Base-by-base conservation (phyloP, 2,797 vertebrate species). In the Phrynocephalus vlangalii region DNA sequence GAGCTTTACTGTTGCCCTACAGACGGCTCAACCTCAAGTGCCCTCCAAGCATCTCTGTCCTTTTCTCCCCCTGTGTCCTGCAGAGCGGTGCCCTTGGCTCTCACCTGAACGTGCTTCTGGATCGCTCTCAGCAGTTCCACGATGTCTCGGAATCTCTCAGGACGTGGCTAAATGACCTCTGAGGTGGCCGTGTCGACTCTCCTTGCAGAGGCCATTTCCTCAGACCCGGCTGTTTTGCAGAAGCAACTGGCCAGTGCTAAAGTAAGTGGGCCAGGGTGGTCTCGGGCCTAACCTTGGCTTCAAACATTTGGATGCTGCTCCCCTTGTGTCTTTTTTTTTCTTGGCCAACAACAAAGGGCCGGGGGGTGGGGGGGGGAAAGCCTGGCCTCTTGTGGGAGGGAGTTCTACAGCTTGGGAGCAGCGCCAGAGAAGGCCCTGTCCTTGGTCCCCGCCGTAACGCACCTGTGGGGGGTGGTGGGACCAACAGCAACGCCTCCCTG, bases 101-200 rank as follows among this genome's bases (percentile, higher is more conserved):
- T 71, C 98, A 98, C 88, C 95, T 99, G 92, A 97, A 94, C 20
- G 95, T 96, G 87, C 92, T 99, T 75, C 89, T 99, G 95, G 97
- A 98, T 89, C 96, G 97, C 82, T 99, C 98, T 96, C 98, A 98
- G 96, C 98, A 98, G 92, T 99, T 99, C 96, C 98, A 98, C 96
- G 98, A 98, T 56, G 97, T 98, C 60, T 96, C 97, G 0, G 96
- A 98, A 87, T 97, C 97, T 52, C 96, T 99, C 66, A 94, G 97
- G 92, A 95, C 94, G 0, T 99, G 99, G 99, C 97, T 99, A 88
- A n/a, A 97, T 96, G 88, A 88, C 96, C 63, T 98, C 98, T 3
- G 97, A 99, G 86, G 92, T 96, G 96, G 96, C 95, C 1, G 96
- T 97, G 10, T 93, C 96, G 56, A 97, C 96, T 30, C 95, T 98